Conservation (phyloP, 1,140 invertebrate species). For the Kradibia gibbosae region DNA sequence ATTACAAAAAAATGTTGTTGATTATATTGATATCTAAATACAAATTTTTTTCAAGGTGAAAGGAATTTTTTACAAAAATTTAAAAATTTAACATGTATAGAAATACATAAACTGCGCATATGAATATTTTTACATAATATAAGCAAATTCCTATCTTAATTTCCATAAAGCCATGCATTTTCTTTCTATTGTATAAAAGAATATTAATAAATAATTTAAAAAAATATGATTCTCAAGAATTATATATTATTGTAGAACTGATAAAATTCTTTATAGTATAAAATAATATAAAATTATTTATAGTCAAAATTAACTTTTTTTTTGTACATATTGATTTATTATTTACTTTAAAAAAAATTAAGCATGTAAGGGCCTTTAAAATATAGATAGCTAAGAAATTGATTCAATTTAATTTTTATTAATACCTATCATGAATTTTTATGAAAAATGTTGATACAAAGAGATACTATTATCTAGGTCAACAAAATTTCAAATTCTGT, state of each 20-base stretch:
- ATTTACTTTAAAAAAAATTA: too few species aligned
- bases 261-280: too few species aligned
- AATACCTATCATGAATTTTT: too few species aligned
- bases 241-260: background rate
- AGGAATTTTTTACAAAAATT: background rate
- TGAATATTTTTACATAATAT: conserved; percentile 5
- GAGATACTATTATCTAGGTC: too few species aligned
- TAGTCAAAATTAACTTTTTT: too few species aligned
- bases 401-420: too few species aligned
- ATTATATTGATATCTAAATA: background rate
- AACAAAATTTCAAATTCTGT: background rate
- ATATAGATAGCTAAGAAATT: too few species aligned
- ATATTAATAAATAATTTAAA: too few species aligned
- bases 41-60: background rate
- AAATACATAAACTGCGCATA: background rate
- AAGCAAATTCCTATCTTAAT: background rate
- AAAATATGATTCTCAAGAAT: background rate
- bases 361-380: too few species aligned
- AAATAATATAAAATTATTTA: too few species aligned
- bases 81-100: background rate
- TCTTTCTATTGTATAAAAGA: background rate
- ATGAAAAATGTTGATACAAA: too few species aligned
- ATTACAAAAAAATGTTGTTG: background rate
- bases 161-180: background rate
- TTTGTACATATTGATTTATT: too few species aligned